Evolutionary conservation across 2,113 vertebrate genomes (phyloP).

Genomic region (Ivindomyrus marchei): DNA sequence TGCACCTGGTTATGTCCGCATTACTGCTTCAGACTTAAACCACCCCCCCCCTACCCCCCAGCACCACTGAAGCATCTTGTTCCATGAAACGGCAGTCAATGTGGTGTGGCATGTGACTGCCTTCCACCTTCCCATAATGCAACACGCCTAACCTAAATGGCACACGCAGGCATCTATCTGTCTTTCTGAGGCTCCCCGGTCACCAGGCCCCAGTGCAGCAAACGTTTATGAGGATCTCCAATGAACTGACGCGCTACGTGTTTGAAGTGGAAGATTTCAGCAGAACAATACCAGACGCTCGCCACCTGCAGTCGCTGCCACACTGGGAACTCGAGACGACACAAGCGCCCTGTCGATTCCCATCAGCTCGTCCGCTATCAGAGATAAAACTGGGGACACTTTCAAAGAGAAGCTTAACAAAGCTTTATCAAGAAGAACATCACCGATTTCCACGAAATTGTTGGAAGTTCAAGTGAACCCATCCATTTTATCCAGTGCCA

Average conservation of each 20-base stretch:
- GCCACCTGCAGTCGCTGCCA: background rate
- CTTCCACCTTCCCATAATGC: background rate
- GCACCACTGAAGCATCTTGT: background rate
- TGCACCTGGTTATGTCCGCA: background rate
- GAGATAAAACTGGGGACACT: background rate
- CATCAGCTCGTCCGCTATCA: background rate
- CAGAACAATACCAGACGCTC: background rate
- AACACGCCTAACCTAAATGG: background rate
- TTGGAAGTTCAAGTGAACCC: background rate
- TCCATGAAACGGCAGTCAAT: background rate
- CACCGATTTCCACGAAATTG: background rate
- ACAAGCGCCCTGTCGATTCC: background rate
- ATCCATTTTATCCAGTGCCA: background rate
- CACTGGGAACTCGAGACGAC: background rate
- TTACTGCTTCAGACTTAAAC: background rate
- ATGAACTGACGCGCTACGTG: background rate
- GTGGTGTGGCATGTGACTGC: background rate
- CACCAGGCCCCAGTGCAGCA: background rate
- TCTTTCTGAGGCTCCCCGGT: background rate
- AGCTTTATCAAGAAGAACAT: background rate
- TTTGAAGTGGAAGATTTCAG: background rate
- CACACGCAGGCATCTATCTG: background rate
- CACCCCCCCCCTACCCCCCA: background rate
- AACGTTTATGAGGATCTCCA: background rate
- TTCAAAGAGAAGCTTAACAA: background rate